A percentile compares a stretch with the other conserved stretches of the same genome.
Conservation (phyloP, 2,113 vertebrate genomes). For the Pelecanus crispus region DNA sequence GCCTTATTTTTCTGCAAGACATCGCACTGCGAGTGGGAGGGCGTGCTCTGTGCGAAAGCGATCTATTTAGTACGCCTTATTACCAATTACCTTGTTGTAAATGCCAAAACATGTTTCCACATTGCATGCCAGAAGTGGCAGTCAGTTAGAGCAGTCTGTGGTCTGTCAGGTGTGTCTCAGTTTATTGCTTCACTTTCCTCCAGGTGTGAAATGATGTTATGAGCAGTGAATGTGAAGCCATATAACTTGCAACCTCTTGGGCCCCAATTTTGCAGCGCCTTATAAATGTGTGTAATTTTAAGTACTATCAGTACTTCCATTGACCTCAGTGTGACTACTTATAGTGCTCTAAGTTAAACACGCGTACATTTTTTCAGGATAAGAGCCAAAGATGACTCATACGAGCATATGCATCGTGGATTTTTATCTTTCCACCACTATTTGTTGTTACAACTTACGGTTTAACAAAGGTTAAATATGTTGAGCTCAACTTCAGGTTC, state of each 20-base stretch:
- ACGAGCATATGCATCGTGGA: neutral
- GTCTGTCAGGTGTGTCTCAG: neutral
- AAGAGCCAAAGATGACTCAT: conserved; percentile 32
- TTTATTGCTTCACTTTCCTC: neutral
- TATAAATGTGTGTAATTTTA: neutral
- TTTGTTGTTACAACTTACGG: neutral
- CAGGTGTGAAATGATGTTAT: neutral
- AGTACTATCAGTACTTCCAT: neutral
- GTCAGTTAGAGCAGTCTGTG: neutral
- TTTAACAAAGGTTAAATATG: conserved; percentile 44
- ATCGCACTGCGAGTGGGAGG: accelerated
- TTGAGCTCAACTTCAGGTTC: neutral
- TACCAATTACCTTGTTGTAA: neutral
- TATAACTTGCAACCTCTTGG: neutral
- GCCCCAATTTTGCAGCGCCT: neutral
- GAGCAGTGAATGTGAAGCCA: neutral
- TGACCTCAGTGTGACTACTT: conserved; percentile 36
- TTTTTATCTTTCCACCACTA: conserved; percentile 4
- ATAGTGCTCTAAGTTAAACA: neutral
- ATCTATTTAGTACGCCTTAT: accelerated
- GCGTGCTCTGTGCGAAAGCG: neutral
- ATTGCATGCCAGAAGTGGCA: accelerated
- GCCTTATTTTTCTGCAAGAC: neutral
- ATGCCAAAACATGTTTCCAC: accelerated
- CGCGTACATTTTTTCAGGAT: neutral